Base-by-base conservation (phyloP, 2,113 vertebrate genomes). In the zebrafish (Danio rerio) region DNA sequence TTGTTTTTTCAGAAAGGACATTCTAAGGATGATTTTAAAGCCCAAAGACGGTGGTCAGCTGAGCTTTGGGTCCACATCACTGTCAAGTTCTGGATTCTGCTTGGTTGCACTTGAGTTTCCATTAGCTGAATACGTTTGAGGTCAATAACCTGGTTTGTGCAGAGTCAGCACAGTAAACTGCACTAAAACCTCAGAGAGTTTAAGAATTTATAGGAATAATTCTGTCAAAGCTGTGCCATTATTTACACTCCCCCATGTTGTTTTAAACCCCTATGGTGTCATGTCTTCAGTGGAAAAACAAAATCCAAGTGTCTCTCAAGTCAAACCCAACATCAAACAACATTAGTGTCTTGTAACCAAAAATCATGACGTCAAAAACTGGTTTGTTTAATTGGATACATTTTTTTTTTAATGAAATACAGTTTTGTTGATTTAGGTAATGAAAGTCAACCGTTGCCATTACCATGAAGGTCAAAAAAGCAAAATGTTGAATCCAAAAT, bases 51-150 rank as follows among this genome's bases (percentile, higher is more conserved):
- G 9, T n/a, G 47, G 43, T 70, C 20, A 77, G 53, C 42, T 76
- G 43, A 83, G 9, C 63, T 70, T 9, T 47, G 62, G 55, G 15
- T 47, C 63, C 45, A 62, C 63, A 83, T 78, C 62, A 78, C 21
- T 53, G 76, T 79, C 61, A 78, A 78, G 61, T 66, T 65, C 61
- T 78, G 47, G 3, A 65, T 78, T 78, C 76, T 66, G 81, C 52
- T 49, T 71, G 58, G 45, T 40, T 53, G 55, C 73, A 42, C 12
- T 52, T 69, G 77, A 79, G 61, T 70, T 71, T 80, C 81, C 76
- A 80, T 83, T 68, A 70, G 55, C 70, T 62, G 53, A 56, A 62
- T 56, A 65, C n/a, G 4, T 40, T 45, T 62, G 63, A 78, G 76
- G 61, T 79, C 49, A 66, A 66, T 74, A 58, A 18, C 49, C 4